Percentiles rank a stretch among this genome's conserved stretches.
These are phyloP conservation scores for Euura lappo DNA, from an alignment of 1,140 invertebrate genomes.

Conservation along the genomic window DNA sequence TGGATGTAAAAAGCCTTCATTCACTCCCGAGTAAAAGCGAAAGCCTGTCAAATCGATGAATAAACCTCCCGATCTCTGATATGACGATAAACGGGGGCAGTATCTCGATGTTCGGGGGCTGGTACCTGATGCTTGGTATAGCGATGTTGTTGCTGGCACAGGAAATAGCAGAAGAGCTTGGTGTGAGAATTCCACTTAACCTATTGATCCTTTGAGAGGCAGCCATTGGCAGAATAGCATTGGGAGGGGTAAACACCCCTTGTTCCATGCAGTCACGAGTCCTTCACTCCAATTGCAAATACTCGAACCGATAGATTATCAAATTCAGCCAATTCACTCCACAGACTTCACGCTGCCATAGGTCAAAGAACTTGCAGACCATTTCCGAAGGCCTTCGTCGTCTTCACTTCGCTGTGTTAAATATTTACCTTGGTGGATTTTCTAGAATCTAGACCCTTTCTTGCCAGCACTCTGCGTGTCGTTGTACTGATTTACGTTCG, in stretches of 20 bases:
- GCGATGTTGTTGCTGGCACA: neutral
- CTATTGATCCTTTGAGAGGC: slow-evolving; percentile 6
- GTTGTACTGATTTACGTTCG: too few species aligned
- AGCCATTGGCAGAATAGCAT: neutral
- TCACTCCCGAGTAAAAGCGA: neutral
- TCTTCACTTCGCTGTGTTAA: too few species aligned
- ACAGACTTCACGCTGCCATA: too few species aligned
- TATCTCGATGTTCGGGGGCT: neutral
- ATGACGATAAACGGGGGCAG: slow-evolving; percentile 3
- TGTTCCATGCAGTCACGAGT: neutral
- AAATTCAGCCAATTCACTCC: too few species aligned
- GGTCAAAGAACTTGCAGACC: too few species aligned
- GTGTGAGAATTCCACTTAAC: slow-evolving; percentile 5
- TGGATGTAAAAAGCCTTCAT: neutral
- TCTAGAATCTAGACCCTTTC: too few species aligned
- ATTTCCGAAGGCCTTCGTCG: too few species aligned
- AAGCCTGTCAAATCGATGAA: neutral
- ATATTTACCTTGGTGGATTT: too few species aligned
- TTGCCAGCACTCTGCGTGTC: too few species aligned
- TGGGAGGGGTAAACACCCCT: slow-evolving; percentile 1
- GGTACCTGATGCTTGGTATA: neutral
- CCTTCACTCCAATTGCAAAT: neutral
- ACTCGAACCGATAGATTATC: too few species aligned
- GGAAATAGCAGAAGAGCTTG: neutral
- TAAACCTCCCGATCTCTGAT: neutral